Conservation (phyloP, 2,797 vertebrate species). For the Syngnathus rostellatus region DNA sequence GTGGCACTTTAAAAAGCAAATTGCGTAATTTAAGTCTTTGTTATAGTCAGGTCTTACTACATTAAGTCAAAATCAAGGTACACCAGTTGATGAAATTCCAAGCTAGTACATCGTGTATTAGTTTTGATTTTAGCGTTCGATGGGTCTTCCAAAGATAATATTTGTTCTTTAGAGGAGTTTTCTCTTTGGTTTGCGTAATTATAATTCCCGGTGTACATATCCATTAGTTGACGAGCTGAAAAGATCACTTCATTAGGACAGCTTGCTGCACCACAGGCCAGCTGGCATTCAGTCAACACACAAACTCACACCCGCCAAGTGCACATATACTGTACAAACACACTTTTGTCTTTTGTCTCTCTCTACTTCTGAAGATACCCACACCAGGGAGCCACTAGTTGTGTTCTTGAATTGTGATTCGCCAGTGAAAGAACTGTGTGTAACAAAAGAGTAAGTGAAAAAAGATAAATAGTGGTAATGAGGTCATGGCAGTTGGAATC, state of each 20-base stretch:
- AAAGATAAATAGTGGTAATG: not conserved
- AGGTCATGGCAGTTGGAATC: conserved; percentile 6
- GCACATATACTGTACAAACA: not conserved
- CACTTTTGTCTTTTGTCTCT: not conserved
- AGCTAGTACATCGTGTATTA: not conserved
- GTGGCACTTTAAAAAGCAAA: not conserved
- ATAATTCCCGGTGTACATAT: conserved; percentile 29
- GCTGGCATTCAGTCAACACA: conserved; percentile 47
- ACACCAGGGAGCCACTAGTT: conserved; percentile 3
- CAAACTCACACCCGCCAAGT: conserved; percentile 3
- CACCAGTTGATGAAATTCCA: not conserved
- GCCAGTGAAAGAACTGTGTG: conserved; percentile 17
- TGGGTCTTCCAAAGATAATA: not conserved
- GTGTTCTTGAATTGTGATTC: conserved; percentile 34
- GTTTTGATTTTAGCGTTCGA: conserved; percentile 7
- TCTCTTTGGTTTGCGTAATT: conserved; percentile 17
- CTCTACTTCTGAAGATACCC: not conserved
- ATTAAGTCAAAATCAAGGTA: not conserved
- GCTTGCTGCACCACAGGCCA: conserved; percentile 53
- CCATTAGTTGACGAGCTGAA: conserved; percentile 28
- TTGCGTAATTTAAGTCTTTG: not conserved
- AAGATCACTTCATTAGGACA: conserved; percentile 56
- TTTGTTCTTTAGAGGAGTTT: conserved; percentile 6
- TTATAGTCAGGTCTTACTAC: not conserved
- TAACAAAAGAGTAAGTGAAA: not conserved